These are phyloP conservation scores for Sakesphorus luctuosus DNA, from an alignment of 2,113 vertebrate genomes.

Conservation along the genomic window DNA sequence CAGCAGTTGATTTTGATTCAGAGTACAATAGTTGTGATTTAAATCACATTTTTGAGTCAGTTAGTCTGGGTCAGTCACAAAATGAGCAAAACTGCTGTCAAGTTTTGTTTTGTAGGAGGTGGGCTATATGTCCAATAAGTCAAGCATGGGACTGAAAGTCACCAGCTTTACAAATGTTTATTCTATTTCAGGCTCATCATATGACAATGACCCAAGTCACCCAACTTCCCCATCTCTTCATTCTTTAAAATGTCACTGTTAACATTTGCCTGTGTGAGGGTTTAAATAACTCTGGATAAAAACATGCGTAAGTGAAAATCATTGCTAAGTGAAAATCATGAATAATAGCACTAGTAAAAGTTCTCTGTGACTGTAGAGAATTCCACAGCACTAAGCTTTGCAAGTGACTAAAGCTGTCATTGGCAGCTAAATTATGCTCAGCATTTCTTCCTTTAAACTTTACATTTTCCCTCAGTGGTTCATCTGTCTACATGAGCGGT, in stretches of 20 bases:
- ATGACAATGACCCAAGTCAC: slow-evolving; percentile 30
- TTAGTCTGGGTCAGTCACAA: neutral
- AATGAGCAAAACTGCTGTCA: neutral
- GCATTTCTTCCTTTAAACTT: neutral
- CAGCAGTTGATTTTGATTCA: neutral
- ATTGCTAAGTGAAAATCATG: neutral
- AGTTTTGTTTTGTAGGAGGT: neutral
- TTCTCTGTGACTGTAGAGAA: neutral
- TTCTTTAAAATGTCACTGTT: neutral
- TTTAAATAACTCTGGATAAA: neutral
- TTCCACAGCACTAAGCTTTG: neutral
- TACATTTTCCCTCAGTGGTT: neutral
- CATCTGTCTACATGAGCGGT: neutral
- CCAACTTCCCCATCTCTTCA: slow-evolving; percentile 16
- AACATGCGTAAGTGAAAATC: neutral
- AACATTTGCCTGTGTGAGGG: neutral
- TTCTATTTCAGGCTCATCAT: slow-evolving; percentile 26
- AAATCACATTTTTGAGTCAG: neutral
- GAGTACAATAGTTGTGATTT: neutral
- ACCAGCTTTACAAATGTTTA: neutral
- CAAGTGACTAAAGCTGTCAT: neutral
- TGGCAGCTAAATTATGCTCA: neutral
- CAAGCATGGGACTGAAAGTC: slow-evolving; percentile 21
- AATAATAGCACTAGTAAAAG: neutral
- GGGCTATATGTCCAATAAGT: neutral